These are phyloP conservation scores for Drosophila pseudoananassae DNA, from an alignment of 1,140 invertebrate species.

Conservation along the genomic window DNA sequence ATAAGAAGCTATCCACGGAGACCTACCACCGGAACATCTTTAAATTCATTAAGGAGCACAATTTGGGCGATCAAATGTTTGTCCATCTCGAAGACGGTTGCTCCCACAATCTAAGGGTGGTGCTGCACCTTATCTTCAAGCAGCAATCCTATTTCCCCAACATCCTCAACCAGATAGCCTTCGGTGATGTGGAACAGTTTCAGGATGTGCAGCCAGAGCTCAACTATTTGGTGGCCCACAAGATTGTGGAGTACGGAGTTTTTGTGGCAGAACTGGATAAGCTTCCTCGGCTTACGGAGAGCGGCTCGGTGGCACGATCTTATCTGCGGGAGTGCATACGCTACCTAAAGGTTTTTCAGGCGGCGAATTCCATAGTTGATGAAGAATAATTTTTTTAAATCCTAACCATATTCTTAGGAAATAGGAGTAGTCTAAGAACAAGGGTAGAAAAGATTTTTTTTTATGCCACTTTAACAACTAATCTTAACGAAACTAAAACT, in stretches of 20 bases:
- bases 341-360: constrained; percentile 57
- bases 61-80: constrained; percentile 84
- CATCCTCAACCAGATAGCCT: constrained; percentile 78
- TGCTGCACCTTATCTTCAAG: constrained; percentile 83
- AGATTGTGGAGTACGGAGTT: constrained; percentile 63
- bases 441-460: neutral
- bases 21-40: constrained; percentile 81
- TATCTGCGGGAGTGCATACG: constrained; percentile 73
- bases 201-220: constrained; percentile 59
- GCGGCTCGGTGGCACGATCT: constrained; percentile 44
- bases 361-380: neutral
- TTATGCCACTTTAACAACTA: neutral
- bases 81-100: constrained; percentile 79
- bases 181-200: constrained; percentile 67
- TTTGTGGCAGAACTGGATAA: constrained; percentile 54
- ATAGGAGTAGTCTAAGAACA: neutral
- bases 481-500: too few relatives aligned
- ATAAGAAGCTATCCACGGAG: constrained; percentile 61
- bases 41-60: constrained; percentile 85
- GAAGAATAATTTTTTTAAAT: neutral
- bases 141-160: constrained; percentile 72
- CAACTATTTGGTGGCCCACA: constrained; percentile 55
- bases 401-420: neutral
- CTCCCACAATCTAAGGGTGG: constrained; percentile 84
- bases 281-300: constrained; percentile 48